Evolutionary conservation across 2,797 vertebrate species (phyloP).

Genomic region (Sebastes glaucus): DNA sequence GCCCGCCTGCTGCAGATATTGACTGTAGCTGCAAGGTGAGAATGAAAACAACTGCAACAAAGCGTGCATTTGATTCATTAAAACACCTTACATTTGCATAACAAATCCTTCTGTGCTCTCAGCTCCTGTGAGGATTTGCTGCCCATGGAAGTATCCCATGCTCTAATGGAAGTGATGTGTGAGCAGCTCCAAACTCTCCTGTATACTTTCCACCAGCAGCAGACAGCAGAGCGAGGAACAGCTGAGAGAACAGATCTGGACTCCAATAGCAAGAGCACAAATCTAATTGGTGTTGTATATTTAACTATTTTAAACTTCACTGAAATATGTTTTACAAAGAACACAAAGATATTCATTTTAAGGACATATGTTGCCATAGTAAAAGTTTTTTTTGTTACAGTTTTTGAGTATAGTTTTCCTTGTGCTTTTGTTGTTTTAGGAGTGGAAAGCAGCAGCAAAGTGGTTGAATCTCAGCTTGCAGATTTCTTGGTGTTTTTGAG

Average conservation of each 20-base stretch:
- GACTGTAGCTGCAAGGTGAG: constrained; percentile 85
- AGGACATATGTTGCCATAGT: neutral
- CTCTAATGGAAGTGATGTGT: constrained; percentile 86
- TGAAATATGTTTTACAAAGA: neutral
- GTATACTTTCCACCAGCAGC: constrained; percentile 77
- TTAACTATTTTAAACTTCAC: neutral
- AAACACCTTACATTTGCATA: neutral
- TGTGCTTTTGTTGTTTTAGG: constrained; percentile 43
- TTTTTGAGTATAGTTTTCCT: neutral
- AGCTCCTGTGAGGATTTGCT: constrained; percentile 84
- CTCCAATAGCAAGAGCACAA: constrained; percentile 38
- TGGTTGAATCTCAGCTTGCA: constrained; percentile 84
- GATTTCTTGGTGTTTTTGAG: constrained; percentile 86
- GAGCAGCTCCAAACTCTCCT: constrained; percentile 83
- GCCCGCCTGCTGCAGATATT: constrained; percentile 85
- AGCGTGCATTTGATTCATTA: neutral
- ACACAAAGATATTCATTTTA: neutral
- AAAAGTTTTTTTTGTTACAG: neutral
- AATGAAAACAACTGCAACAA: neutral
- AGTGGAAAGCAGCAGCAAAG: constrained; percentile 77
- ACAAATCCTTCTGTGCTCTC: constrained; percentile 7
- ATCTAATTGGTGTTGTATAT: constrained; percentile 68
- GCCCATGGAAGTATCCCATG: constrained; percentile 81
- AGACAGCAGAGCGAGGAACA: constrained; percentile 68
- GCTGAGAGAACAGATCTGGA: constrained; percentile 55